These are phyloP conservation scores for Cantharis rustica DNA, from an alignment of 2,888 invertebrate species.

Conservation along the genomic window DNA sequence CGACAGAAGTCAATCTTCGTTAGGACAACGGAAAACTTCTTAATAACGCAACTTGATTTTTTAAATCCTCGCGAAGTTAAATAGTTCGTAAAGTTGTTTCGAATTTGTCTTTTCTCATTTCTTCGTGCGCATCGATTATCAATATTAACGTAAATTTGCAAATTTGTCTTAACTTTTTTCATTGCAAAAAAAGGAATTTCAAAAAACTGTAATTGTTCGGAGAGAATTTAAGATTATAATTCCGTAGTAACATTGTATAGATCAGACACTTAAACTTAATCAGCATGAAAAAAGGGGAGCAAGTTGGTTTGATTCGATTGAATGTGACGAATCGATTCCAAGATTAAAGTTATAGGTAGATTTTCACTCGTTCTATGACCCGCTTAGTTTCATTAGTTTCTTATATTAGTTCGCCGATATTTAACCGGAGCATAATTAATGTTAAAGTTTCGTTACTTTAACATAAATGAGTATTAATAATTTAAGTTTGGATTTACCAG, in stretches of 20 bases:
- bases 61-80: background rate
- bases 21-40: background rate
- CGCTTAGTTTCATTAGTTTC: background rate
- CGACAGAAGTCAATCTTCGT: background rate
- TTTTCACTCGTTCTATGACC: background rate
- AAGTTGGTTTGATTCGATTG: conserved; percentile 34
- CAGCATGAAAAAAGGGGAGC: conserved; percentile 36
- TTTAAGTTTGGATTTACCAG: conserved; percentile 12
- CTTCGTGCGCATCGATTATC: background rate
- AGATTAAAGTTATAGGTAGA: conserved; percentile 26
- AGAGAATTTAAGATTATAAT: conserved; percentile 27
- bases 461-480: background rate
- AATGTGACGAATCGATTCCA: conserved; percentile 34
- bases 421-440: background rate
- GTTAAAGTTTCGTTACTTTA: background rate
- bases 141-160: background rate
- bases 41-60: background rate
- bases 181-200: background rate
- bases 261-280: conserved; percentile 35
- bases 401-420: background rate
- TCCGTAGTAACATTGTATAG: conserved; percentile 33
- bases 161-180: background rate
- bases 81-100: background rate
- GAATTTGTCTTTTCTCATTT: background rate
- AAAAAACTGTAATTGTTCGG: conserved; percentile 1